A percentile compares a stretch with the other conserved stretches of the same genome.
Conservation (phyloP, 2,797 vertebrate genomes). For the Alectoris magna region DNA sequence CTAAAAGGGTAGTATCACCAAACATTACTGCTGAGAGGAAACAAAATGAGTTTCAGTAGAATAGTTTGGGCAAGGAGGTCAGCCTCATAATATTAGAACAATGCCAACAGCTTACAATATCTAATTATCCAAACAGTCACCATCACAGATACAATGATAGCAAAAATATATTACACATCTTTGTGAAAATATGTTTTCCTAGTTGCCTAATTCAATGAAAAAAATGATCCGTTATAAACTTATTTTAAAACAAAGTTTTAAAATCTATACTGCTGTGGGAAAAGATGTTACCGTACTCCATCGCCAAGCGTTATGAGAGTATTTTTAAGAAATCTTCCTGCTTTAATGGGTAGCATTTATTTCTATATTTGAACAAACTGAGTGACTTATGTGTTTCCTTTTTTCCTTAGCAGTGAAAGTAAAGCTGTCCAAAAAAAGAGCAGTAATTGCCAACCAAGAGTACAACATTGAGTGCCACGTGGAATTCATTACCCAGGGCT, state of each 20-base stretch:
- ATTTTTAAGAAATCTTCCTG: background rate
- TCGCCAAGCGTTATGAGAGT: background rate
- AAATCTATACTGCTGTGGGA: background rate
- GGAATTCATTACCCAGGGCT: slow-evolving; percentile 86
- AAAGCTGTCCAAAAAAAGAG: slow-evolving; percentile 82
- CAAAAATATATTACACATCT: background rate
- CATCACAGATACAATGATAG: background rate
- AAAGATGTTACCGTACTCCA: background rate
- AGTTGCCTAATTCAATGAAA: background rate
- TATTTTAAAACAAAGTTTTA: background rate
- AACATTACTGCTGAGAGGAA: background rate
- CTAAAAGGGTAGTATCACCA: background rate
- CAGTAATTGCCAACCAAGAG: slow-evolving; percentile 76
- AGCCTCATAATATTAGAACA: background rate
- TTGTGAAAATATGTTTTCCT: background rate
- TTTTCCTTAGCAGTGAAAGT: slow-evolving; percentile 82
- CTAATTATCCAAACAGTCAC: background rate
- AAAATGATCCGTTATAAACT: background rate
- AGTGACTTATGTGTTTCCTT: background rate
- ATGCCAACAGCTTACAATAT: background rate
- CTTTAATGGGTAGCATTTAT: background rate
- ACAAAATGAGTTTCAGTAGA: background rate
- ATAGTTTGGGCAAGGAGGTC: background rate
- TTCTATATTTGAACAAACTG: background rate
- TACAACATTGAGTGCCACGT: slow-evolving; percentile 86